These are phyloP conservation scores for Salvelinus fontinalis DNA, from an alignment of 2,113 vertebrate genomes.

Conservation along the genomic window DNA sequence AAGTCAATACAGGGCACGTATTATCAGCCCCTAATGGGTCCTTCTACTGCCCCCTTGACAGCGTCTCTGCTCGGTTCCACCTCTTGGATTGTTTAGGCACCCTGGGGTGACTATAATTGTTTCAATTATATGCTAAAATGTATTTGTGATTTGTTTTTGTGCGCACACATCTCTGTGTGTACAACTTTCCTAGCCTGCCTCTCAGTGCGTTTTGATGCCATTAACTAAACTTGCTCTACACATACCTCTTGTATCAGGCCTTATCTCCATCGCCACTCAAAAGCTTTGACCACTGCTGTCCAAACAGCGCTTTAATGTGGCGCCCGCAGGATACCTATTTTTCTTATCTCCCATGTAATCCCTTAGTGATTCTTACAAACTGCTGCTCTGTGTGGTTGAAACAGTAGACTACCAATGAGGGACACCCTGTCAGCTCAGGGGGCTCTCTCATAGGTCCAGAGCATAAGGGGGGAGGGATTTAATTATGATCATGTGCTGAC, in stretches of 20 bases:
- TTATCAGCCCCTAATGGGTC: constrained; percentile 7
- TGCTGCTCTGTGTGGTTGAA: constrained; percentile 26
- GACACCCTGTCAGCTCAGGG: constrained; percentile 7
- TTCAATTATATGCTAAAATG: constrained; percentile 5
- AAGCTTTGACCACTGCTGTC: constrained; percentile 47
- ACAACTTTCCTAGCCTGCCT: constrained; percentile 16
- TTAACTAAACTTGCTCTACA: neutral
- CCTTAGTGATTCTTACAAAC: constrained; percentile 52
- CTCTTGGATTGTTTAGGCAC: neutral
- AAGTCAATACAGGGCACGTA: constrained; percentile 36
- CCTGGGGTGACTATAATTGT: neutral
- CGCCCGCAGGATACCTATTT: neutral
- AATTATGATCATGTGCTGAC: neutral
- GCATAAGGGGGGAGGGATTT: neutral
- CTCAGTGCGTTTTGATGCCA: neutral
- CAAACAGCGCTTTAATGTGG: constrained; percentile 20
- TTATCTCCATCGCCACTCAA: constrained; percentile 34
- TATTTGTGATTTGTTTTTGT: neutral
- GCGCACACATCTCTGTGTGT: neutral
- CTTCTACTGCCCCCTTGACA: neutral
- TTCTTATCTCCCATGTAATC: constrained; percentile 36
- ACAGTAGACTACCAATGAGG: constrained; percentile 37
- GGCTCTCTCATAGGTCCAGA: constrained; percentile 5
- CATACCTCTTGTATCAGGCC: constrained; percentile 33
- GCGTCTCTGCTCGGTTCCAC: neutral